A percentile compares a stretch with the other conserved stretches of the same genome.
Evolutionary conservation across 1,140 invertebrate species (phyloP).

Genomic region (Bombus balteatus): DNA sequence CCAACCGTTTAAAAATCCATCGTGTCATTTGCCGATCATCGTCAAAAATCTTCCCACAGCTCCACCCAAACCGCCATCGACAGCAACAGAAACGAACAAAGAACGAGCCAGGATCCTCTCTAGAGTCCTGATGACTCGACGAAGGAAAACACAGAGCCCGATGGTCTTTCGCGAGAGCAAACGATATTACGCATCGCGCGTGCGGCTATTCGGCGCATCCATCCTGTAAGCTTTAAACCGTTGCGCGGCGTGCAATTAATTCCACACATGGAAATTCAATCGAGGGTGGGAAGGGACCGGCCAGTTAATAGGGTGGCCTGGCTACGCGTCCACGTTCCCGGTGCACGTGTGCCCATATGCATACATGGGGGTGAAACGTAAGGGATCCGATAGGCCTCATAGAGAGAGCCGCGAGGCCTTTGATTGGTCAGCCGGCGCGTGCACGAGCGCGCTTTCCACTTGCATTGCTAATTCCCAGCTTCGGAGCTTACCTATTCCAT

Average conservation of each 20-base stretch:
- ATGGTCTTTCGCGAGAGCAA: neutral
- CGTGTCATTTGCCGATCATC: neutral
- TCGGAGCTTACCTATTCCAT: slow-evolving; percentile 51
- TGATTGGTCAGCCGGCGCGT: slow-evolving; percentile 68
- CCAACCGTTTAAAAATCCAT: no score
- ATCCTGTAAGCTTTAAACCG: slow-evolving; percentile 29
- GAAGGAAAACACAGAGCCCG: neutral
- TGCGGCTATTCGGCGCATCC: slow-evolving; percentile 29
- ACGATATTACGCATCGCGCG: slow-evolving; percentile 32
- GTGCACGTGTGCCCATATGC: slow-evolving; percentile 2
- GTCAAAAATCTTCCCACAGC: neutral
- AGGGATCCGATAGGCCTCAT: slow-evolving; percentile 64
- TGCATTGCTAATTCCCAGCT: slow-evolving; percentile 67
- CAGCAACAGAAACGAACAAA: no score
- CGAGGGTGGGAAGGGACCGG: slow-evolving; percentile 27
- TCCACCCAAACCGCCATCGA: neutral
- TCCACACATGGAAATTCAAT: slow-evolving; percentile 42
- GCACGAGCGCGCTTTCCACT: slow-evolving; percentile 51
- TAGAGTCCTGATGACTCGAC: neutral
- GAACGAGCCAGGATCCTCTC: neutral
- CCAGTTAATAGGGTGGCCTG: slow-evolving; percentile 35
- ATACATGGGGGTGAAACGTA: slow-evolving; percentile 50
- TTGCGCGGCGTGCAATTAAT: slow-evolving; percentile 37
- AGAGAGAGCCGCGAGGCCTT: slow-evolving; percentile 45
- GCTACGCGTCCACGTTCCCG: neutral